These are phyloP conservation scores for Drosophila ezoana DNA, from an alignment of 2,888 invertebrate species.

Conservation along the genomic window DNA sequence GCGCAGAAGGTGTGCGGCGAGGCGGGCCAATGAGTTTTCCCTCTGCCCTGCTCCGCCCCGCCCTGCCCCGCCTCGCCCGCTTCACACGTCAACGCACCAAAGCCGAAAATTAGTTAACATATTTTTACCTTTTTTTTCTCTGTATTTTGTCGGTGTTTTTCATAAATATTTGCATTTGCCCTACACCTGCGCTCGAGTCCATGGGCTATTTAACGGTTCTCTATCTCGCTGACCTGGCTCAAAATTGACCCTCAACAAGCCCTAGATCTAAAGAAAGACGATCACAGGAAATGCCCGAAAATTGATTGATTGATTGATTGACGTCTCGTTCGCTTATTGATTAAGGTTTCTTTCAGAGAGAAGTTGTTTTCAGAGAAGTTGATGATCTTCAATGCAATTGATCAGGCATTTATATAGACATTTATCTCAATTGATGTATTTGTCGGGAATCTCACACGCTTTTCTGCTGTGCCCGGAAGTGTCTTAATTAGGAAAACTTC, in stretches of 20 bases:
- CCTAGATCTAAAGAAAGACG: slow-evolving; percentile 45
- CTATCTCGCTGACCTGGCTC: not conserved
- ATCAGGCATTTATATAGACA: slow-evolving; percentile 36
- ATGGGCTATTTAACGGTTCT: slow-evolving; percentile 33
- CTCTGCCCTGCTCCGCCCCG: slow-evolving; percentile 2
- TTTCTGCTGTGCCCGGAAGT: slow-evolving; percentile 30
- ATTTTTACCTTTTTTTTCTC: slow-evolving; percentile 33
- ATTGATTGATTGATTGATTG: slow-evolving; percentile 51
- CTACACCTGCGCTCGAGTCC: slow-evolving; percentile 71
- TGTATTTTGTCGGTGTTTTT: slow-evolving; percentile 32
- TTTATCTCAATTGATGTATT: slow-evolving; percentile 69
- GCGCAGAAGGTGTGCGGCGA: not conserved
- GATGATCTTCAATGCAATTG: slow-evolving; percentile 19
- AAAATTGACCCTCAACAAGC: slow-evolving; percentile 2
- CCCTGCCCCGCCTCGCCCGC: slow-evolving; percentile 22
- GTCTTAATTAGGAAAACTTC: slow-evolving; percentile 35
- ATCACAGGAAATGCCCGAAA: slow-evolving; percentile 32
- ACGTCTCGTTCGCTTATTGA: slow-evolving; percentile 10
- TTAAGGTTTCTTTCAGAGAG: slow-evolving; percentile 7
- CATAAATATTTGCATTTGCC: slow-evolving; percentile 60
- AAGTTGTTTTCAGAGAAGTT: not conserved
- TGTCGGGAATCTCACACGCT: not conserved
- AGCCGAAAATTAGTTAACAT: slow-evolving; percentile 78
- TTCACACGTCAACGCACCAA: slow-evolving; percentile 80
- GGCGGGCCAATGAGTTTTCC: slow-evolving; percentile 19